Evolutionary conservation across 2,797 vertebrate genomes (phyloP), one percentile per base, ranked within the genome.

Genomic region (Euphonia xanthogaster): DNA sequence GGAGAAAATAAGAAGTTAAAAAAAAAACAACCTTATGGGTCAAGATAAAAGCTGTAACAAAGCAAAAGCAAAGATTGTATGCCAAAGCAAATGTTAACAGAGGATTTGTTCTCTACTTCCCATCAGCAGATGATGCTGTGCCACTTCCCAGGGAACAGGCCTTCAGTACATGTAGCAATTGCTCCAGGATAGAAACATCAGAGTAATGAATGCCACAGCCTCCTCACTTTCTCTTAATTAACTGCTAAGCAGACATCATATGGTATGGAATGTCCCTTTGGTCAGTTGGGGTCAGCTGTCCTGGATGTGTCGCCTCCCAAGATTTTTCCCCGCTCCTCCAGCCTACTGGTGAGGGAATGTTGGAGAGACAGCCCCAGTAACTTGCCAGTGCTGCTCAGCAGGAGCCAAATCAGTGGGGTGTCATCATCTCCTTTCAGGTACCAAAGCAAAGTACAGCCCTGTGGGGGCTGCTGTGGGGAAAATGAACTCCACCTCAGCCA

Each of bases 161-260:
- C 31, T 51, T 48, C n/a, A 50, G 37, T 33, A 20, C 12, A 1
- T 31, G 12, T 7, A 13, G n/a, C 0, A 1, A 5, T 33, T 42
- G n/a, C 21, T 71, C 39, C 30, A 53, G 33, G 54, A 65, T 23
- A 47, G 10, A 58, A 77, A n/a, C 10, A 20, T n/a, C 6, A 5
- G 6, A 18, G 27, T 19, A 54, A 57, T 30, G 50, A 62, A 57
- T 73, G n/a, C 9, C 24, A 31, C 14, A 12, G 14, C 14, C 7
- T 60, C 8, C 20, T 12, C 16, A 3, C 8, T 72, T 37, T 30
- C 47, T 47, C 31, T 61, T 40, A 55, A 25, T 75, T 45, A n/a
- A 30, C n/a, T 42, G 20, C 20, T 78, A 20, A 37, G 31, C 25
- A 50, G 18, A 24, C 6, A 9, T 23, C 21, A 5, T 39, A 13